Base-by-base conservation (phyloP, 2,888 invertebrate genomes). In the Eurytoma adleriae region DNA sequence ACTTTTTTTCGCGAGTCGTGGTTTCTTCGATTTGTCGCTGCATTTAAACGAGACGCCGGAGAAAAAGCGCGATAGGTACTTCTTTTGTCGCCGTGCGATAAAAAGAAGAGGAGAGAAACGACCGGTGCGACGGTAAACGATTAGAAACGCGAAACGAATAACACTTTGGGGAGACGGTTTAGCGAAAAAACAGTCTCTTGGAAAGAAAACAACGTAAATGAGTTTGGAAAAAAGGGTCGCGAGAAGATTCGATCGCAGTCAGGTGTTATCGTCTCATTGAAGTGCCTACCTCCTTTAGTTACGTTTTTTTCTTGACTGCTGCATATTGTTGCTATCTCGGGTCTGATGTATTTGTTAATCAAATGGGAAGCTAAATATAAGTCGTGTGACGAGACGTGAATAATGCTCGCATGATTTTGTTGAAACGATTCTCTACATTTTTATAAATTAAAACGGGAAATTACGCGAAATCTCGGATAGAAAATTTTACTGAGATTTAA, bases 1-100 rank as follows among this genome's bases (percentile, higher is more conserved):
- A 52, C 54, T 76, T 76, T 80, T 80, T 74, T 57, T 27, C 12
- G 10, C 7, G 7, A 40, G 40, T 16, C 10, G 30, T 13, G 56
- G 18, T 62, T 62, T 27, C 48, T 50, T 1, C 3, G 40, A 10
- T 13, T n/a, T 14, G n/a, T 5, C 48, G 40, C 2, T n/a, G 7
- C 27, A 10, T 30, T 30, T 30, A 30, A 62, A 30, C n/a, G 7
- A 16, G 14, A 4, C 24, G 5, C 2, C 24, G 59, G 30, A 2
- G 30, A 30, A 30, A n/a, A 16, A 13, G 10, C 14, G 27, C n/a
- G 16, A 62, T 3, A 12, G 4, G 3, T 64, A 2, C 40, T 40
- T 64, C 40, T 3, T 4, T 2, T 7, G 30, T 18, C 5, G 16
- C 7, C n/a, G n/a, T 16, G n/a, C 14, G 30, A 62, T 30, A 27